Base-by-base conservation (phyloP, 2,888 invertebrate genomes). In the Microctonus brassicae region DNA sequence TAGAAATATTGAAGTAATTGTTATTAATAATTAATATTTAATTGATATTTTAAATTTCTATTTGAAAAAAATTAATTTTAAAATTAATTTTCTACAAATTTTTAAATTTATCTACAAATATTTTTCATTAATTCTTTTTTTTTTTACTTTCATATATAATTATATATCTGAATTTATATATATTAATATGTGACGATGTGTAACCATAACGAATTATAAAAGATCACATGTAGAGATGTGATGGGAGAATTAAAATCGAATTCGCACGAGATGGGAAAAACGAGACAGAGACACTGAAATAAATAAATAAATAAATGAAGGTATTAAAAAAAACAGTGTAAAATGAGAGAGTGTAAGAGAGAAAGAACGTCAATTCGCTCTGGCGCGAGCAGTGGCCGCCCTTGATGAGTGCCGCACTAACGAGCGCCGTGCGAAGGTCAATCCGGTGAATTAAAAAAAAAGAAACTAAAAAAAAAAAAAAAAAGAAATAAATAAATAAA, bases 351-450 rank as follows among this genome's bases (percentile, higher is more conserved):
- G 57, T 67, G 60, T 66, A 60, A 62, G 72, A 60, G 52, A 58
- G 53, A 17, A 36, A 62, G 68, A 36, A 57, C 78, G 77, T 78
- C 78, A 79, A 82, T 82, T 82, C 79, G 80, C 76, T 80, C 76
- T 80, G 80, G 78, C 76, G 74, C 78, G 75, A 77, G 78, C 71
- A 78, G 79, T 79, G 79, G 80, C 74, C 74, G 69, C 69, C 69
- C 69, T 69, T 69, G 69, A 69, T 69, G 69, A 61, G 61, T 62
- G 47, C 69, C 52, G 62, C 62, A 69, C 69, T 69, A 69, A 69
- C 69, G 69, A 69, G 69, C 69, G 29, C 62, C 61, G 39, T n/a
- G 62, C 62, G 69, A 69, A 69, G 69, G 69, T 69, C 69, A 53
- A 69, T 62, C 39, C 62, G 47, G 34, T 62, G 53, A 53, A 69